These are phyloP conservation scores for Gymnarchus niloticus DNA, from an alignment of 2,113 vertebrate species.

Conservation along the genomic window DNA sequence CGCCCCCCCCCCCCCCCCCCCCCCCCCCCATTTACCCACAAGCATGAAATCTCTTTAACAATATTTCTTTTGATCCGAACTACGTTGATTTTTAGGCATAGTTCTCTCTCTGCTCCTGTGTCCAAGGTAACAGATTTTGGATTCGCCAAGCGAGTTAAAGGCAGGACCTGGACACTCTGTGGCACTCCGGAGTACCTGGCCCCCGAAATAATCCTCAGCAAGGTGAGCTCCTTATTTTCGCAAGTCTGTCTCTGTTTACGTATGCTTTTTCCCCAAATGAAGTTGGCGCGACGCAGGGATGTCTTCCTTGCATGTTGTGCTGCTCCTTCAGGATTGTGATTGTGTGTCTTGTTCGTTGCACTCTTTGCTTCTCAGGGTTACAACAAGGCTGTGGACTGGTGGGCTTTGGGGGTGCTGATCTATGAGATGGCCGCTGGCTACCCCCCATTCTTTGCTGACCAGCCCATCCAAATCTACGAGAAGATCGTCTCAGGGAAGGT, in stretches of 20 bases:
- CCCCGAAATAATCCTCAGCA: constrained; percentile 90
- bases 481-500: constrained; percentile 95
- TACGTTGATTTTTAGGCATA: not conserved
- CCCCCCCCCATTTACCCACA: not conserved
- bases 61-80: too few relatives aligned
- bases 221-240: constrained; percentile 53
- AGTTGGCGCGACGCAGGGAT: not conserved
- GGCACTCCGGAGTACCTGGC: constrained; percentile 89
- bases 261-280: not conserved
- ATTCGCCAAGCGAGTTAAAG: constrained; percentile 89
- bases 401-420: constrained; percentile 88
- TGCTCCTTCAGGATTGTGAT: not conserved
- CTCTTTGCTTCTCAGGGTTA: constrained; percentile 64
- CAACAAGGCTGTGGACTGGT: constrained; percentile 95
- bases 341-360: not conserved
- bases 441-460: constrained; percentile 88
- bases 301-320: not conserved
- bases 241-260: not conserved
- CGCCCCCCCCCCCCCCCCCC: too few relatives aligned
- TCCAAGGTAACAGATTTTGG: constrained; percentile 89
- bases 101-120: not conserved
- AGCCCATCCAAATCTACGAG: constrained; percentile 94
- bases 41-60: not conserved
- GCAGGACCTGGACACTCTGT: constrained; percentile 88
- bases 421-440: constrained; percentile 94